Evolutionary conservation across 2,113 vertebrate genomes (phyloP).

Genomic region (Ariopsis seemanni): DNA sequence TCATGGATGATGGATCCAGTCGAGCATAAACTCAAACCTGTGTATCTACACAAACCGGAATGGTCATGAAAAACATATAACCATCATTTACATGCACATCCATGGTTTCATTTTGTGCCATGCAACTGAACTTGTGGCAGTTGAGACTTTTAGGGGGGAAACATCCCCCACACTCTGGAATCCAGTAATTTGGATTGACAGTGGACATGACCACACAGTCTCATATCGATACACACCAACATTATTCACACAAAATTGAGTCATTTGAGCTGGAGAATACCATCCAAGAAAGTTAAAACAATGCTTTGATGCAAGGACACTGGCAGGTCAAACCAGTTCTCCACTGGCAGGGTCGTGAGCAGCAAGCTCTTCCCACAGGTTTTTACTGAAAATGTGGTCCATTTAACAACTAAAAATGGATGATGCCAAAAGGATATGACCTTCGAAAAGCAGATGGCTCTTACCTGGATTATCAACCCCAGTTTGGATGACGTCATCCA

Average conservation of each 20-base stretch:
- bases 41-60: background rate
- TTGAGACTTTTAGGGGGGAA: background rate
- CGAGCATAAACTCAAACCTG: too few relatives aligned
- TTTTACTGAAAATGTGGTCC: too few relatives aligned
- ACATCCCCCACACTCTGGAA: background rate
- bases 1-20: too few relatives aligned
- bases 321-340: too few relatives aligned
- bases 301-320: background rate
- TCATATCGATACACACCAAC: background rate
- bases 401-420: too few relatives aligned
- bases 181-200: background rate
- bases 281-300: background rate
- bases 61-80: background rate
- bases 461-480: slow-evolving; percentile 96
- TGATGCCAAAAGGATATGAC: background rate
- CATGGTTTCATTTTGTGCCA: background rate
- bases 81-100: background rate
- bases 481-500: slow-evolving; percentile 92
- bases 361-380: too few relatives aligned
- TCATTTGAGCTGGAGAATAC: background rate
- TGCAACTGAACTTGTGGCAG: background rate
- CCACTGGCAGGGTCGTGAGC: too few relatives aligned
- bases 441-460: background rate
- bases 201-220: background rate
- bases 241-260: background rate